Conservation (phyloP, 1,140 invertebrate genomes). For the Uloborus diversus region DNA sequence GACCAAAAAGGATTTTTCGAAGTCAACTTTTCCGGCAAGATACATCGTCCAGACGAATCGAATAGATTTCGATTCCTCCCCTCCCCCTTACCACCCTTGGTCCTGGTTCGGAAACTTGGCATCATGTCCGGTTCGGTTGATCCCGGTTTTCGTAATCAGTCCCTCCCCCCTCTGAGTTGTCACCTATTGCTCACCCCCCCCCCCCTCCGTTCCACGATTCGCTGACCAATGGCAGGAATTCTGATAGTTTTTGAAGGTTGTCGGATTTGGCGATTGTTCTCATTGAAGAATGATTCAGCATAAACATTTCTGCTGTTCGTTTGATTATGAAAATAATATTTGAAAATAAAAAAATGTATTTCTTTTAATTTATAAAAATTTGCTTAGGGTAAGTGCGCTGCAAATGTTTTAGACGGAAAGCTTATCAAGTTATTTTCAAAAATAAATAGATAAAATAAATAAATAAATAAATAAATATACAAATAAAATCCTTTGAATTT, state of each 20-base stretch:
- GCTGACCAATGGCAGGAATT: slow-evolving; percentile 23
- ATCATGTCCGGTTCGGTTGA: slow-evolving; percentile 38
- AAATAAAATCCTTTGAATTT: no score
- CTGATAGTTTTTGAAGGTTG: background rate
- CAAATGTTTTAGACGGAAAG: no score
- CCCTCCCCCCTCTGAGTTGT: background rate
- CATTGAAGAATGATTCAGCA: no score
- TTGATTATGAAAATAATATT: no score
- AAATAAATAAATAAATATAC: no score
- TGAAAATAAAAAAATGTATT: no score
- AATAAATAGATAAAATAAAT: no score
- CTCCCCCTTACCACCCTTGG: background rate
- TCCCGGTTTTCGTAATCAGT: slow-evolving; percentile 39
- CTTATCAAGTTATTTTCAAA: no score
- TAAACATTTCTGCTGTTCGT: no score
- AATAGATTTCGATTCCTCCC: slow-evolving; percentile 20
- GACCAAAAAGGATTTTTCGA: slow-evolving; percentile 14
- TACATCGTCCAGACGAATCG: slow-evolving; percentile 29
- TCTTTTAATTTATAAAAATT: no score
- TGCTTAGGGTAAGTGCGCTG: no score
- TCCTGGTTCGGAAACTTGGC: background rate
- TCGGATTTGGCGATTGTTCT: slow-evolving; percentile 5
- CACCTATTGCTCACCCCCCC: slow-evolving; percentile 29
- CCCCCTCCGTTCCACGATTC: slow-evolving; percentile 3
- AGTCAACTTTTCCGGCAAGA: slow-evolving; percentile 29